These are phyloP conservation scores for Antigone vipio DNA, from an alignment of 2,113 vertebrate genomes.

Conservation along the genomic window DNA sequence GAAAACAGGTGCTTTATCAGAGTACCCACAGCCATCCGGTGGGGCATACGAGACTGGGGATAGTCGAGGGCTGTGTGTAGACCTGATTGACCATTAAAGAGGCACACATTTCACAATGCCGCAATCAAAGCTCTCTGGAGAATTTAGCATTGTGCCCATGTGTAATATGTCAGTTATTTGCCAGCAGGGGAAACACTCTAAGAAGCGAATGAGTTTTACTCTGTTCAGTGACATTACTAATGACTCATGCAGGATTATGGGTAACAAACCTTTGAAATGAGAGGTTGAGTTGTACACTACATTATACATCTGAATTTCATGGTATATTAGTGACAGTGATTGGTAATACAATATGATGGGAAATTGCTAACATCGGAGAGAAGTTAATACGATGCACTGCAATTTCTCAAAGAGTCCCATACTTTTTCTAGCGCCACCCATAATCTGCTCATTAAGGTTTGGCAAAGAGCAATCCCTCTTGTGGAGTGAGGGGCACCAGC, in stretches of 20 bases:
- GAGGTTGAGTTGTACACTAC: constrained; percentile 34
- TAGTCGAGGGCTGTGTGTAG: neutral
- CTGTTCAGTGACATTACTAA: constrained; percentile 52
- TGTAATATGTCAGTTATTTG: constrained; percentile 28
- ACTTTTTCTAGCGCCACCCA: constrained; percentile 8
- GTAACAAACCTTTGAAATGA: constrained; percentile 56
- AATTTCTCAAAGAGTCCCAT: constrained; percentile 8
- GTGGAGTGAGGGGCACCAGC: neutral
- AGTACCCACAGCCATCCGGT: neutral
- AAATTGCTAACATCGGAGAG: constrained; percentile 32
- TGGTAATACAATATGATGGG: constrained; percentile 50
- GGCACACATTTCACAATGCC: neutral
- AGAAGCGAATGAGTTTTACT: constrained; percentile 31
- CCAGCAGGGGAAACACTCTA: neutral
- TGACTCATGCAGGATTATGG: constrained; percentile 61
- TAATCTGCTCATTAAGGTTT: constrained; percentile 36
- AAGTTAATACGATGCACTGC: constrained; percentile 14
- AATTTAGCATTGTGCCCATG: constrained; percentile 6
- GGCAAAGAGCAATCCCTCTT: constrained; percentile 41
- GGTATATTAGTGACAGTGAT: constrained; percentile 60
- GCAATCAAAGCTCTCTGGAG: neutral
- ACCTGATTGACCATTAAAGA: neutral
- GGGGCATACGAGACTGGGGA: neutral
- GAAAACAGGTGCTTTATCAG: neutral
- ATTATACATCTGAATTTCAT: constrained; percentile 62